Base-by-base conservation (phyloP, 2,888 invertebrate species). In the Agriopis marginaria region DNA sequence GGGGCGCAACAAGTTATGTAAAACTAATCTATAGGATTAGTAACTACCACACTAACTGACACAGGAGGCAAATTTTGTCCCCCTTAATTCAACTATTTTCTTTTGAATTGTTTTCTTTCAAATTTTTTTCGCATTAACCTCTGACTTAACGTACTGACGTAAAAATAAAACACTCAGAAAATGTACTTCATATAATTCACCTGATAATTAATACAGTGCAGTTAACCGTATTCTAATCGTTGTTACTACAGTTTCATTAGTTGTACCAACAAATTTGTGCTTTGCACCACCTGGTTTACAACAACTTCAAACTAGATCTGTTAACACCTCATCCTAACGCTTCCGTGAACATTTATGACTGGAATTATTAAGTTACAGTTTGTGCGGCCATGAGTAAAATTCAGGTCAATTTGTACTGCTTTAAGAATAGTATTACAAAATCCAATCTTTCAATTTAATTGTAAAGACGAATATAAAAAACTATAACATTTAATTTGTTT, bases 301-400 rank as follows among this genome's bases (percentile, higher is more conserved):
- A 68, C 60, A 86, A 88, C 82, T 89, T 84, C 80, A 79, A 90
- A 91, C 86, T 89, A 86, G 89, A 87, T 83, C 85, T 86, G 85
- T 91, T 91, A 91, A 83, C 90, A 87, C 87, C 83, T 87, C 83
- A 82, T 84, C 82, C 86, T 84, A 81, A 85, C 83, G 83, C 83
- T 79, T 77, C 77, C 79, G 77, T 85, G 84, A 87, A 82, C 86
- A 84, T 87, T 89, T 88, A 87, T 87, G 86, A 80, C 79, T 65
- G 77, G 81, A 5, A 79, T 85, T 82, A 86, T 86, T 81, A 75
- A 82, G 84, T 84, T 82, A 82, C 75, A 79, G 73, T 82, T 81
- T 84, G 82, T 81, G 77, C 77, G 76, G 75, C 78, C 77, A 68
- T 66, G 68, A 50, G 65, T 54, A 12, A 66, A 66, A 63, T 66